Conservation (phyloP, 2,797 vertebrate genomes). For the Manis pentadactyla region DNA sequence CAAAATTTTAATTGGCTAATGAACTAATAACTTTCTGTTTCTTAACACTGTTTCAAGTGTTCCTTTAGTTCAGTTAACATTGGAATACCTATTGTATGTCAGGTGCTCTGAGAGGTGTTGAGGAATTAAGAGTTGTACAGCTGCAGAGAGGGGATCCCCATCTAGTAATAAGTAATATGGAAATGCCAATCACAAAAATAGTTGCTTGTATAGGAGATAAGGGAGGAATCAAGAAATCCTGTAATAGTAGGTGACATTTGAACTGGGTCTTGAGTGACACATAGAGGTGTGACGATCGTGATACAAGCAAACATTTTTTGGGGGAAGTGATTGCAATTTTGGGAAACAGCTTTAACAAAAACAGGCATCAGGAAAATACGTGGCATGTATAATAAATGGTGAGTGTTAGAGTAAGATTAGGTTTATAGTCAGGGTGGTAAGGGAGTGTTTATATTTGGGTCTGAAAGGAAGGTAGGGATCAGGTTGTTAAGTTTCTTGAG, state of each 20-base stretch:
- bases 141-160: neutral
- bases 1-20: constrained; percentile 31
- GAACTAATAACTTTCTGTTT: neutral
- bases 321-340: neutral
- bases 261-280: neutral
- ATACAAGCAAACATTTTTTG: neutral
- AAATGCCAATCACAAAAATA: neutral
- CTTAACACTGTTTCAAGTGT: neutral
- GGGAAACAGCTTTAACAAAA: neutral
- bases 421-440: neutral
- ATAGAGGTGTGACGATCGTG: neutral
- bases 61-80: constrained; percentile 4
- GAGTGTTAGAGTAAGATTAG: neutral
- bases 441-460: neutral
- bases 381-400: neutral
- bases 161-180: neutral
- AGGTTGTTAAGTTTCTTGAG: neutral
- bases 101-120: neutral
- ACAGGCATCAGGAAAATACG: neutral
- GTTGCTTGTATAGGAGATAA: neutral
- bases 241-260: neutral
- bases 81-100: neutral
- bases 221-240: neutral
- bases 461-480: neutral
- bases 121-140: constrained; percentile 10